Evolutionary conservation across 2,113 vertebrate species (phyloP), one percentile per base, ranked within the genome.

Genomic region (Petrocephalus microphthalmus): DNA sequence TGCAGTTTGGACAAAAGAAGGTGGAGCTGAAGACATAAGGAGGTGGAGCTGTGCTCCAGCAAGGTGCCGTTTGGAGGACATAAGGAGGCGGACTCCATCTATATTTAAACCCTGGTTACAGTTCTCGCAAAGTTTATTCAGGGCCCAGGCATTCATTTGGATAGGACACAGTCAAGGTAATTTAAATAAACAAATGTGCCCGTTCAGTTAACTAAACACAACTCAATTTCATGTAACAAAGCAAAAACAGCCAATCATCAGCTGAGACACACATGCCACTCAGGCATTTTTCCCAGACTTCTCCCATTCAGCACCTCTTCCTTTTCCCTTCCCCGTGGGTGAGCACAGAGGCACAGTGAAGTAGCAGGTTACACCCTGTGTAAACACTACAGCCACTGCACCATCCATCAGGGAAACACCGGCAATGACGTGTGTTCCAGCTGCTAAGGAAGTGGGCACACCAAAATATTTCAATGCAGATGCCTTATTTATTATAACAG

Each of bases 341-440:
- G n/a, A 11, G 89, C 84, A 88, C 89, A 90, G 90, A 74, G 87
- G 92, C 91, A 93, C 93, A 93, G 94, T 93, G 91, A 90, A 17
- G 84, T 90, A 93, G 81, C 91, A 89, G 90, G 93, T 92, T 94
- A 95, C 94, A 93, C 95, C 95, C 94, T 95, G 93, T 53, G 92
- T 93, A 95, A 94, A 95, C 93, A n/a, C n/a, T n/a, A n/a, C n/a
- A 95, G 94, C 93, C 94, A 92, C 92, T 91, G 94, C 91, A 91
- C 91, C 91, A 93, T 91, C 90, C 20, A 22, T 1, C 20, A 22
- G 11, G 42, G 49, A 2, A 67, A 15, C 60, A 52, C 33, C 29
- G 25, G 71, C 1, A 5, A 78, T 78, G 71, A 78, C 71, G 33
- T 78, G 71, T 19, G 15, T 33, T 7, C 33, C 33, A 78, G 71